These are phyloP conservation scores for Xyliphius kryptos DNA, from an alignment of 2,113 vertebrate genomes.

Conservation along the genomic window DNA sequence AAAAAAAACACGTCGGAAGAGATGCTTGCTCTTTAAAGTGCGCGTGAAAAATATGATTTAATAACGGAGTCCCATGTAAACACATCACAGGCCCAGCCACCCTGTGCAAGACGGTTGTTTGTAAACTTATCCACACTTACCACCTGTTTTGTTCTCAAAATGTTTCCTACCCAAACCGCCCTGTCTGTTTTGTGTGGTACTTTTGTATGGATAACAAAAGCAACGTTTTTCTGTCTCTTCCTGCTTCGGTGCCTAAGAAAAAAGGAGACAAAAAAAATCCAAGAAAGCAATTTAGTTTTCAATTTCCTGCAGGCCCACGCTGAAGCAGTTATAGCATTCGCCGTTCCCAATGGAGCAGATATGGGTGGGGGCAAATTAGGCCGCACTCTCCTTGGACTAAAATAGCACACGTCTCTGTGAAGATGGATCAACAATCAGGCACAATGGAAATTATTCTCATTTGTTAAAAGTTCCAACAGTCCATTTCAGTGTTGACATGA, in stretches of 20 bases:
- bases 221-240: slow-evolving; percentile 10
- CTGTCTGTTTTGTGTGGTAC: background rate
- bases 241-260: slow-evolving; percentile 36
- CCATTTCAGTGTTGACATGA: no score
- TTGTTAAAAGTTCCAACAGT: background rate
- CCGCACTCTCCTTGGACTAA: slow-evolving; percentile 62
- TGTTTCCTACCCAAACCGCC: slow-evolving; percentile 14
- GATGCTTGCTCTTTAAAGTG: background rate
- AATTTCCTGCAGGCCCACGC: slow-evolving; percentile 64
- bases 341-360: slow-evolving; percentile 48
- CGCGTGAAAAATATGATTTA: no score
- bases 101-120: background rate
- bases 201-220: slow-evolving; percentile 34
- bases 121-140: slow-evolving; percentile 3
- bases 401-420: slow-evolving; percentile 51
- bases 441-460: slow-evolving; percentile 25
- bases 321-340: slow-evolving; percentile 57
- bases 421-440: slow-evolving; percentile 17
- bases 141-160: slow-evolving; percentile 6
- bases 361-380: slow-evolving; percentile 55
- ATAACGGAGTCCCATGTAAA: no score
- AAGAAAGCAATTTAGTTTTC: slow-evolving; percentile 66
- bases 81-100: no score
- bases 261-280: slow-evolving; percentile 45
- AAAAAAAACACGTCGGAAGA: background rate